Evolutionary conservation across 2,113 vertebrate genomes (phyloP).

Genomic region (Agapornis roseicollis): DNA sequence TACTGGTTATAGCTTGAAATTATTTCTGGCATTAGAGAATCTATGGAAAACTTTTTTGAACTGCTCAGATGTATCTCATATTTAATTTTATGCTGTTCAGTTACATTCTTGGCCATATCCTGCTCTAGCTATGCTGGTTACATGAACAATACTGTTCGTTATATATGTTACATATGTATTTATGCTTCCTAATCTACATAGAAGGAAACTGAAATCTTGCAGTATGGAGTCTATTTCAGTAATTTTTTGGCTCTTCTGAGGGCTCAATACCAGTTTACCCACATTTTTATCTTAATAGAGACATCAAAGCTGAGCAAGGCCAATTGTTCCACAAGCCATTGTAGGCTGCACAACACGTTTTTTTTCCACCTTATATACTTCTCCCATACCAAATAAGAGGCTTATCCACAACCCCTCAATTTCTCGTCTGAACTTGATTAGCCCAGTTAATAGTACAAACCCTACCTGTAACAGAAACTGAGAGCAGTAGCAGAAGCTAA

Average conservation of each 20-base stretch:
- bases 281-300: neutral
- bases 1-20: neutral
- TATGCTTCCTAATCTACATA: neutral
- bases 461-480: neutral
- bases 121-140: neutral
- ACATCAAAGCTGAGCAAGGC: neutral
- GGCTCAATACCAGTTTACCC: neutral
- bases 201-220: neutral
- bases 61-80: neutral
- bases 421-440: neutral
- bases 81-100: neutral
- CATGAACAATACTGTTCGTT: neutral
- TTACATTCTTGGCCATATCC: neutral
- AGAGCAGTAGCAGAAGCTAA: neutral
- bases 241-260: neutral
- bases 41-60: neutral
- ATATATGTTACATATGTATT: neutral
- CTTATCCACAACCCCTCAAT: neutral
- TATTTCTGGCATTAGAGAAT: neutral
- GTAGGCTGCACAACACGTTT: neutral
- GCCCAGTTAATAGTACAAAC: fast-evolving
- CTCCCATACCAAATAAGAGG: neutral
- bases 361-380: neutral
- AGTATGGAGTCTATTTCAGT: neutral
- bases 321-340: neutral